Conservation (phyloP, 1,140 invertebrate species). For the Eumeta japonica region DNA sequence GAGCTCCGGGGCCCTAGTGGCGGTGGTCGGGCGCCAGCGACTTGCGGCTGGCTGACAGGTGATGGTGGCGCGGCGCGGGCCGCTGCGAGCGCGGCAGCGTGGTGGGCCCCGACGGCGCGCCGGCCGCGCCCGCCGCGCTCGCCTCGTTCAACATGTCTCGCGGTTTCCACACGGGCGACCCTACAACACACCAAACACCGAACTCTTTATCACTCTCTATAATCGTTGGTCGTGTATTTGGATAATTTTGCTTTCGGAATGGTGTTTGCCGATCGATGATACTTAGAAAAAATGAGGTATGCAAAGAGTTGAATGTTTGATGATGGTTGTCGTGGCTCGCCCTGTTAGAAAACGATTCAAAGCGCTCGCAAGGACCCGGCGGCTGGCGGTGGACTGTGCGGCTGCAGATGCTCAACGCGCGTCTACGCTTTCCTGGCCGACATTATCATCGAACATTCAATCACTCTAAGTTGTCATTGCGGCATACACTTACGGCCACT, state of each 20-base stretch:
- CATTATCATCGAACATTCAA: constrained; percentile 56
- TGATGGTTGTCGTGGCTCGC: constrained; percentile 38
- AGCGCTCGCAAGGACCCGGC: constrained; percentile 11
- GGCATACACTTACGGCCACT: too few species aligned
- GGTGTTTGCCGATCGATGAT: constrained; percentile 20
- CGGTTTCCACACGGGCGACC: constrained; percentile 90
- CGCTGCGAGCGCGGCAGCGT: constrained; percentile 54
- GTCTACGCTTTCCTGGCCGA: constrained; percentile 31
- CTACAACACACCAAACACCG: constrained; percentile 68
- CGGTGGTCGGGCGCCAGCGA: constrained; percentile 56
- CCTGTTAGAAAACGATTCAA: constrained; percentile 20
- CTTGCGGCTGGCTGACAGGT: constrained; percentile 54
- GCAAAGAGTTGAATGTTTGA: constrained; percentile 60
- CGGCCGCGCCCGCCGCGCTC: constrained; percentile 41
- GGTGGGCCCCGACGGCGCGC: constrained; percentile 31
- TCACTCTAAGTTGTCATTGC: too few species aligned
- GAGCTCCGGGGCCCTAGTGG: constrained; percentile 32
- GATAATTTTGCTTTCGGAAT: not conserved
- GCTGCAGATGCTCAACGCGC: constrained; percentile 3
- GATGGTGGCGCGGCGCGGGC: constrained; percentile 44
- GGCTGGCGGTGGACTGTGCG: constrained; percentile 8
- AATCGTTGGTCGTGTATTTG: constrained; percentile 8
- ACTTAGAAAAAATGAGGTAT: constrained; percentile 11
- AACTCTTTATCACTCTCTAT: constrained; percentile 49
- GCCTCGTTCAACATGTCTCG: constrained; percentile 64